A percentile compares a stretch with the other conserved stretches of the same genome.
Conservation (phyloP, 2,797 vertebrate genomes). For the Sebastiscus tertius region DNA sequence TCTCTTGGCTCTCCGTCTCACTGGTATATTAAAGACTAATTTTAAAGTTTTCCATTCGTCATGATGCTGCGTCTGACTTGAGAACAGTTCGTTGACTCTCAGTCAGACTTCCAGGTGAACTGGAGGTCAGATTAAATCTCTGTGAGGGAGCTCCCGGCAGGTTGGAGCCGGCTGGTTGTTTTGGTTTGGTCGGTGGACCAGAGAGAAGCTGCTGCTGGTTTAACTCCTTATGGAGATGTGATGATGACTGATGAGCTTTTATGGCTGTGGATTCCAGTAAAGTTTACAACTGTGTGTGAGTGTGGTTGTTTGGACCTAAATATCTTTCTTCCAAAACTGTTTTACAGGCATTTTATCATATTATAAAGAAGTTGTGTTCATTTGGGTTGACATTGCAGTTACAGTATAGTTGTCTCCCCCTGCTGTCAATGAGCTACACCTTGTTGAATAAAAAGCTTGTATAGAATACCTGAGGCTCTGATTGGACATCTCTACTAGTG, state of each 20-base stretch:
- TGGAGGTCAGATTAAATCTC: neutral
- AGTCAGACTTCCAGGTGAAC: neutral
- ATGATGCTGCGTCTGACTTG: neutral
- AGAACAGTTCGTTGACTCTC: neutral
- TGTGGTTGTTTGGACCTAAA: neutral
- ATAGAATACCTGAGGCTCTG: neutral
- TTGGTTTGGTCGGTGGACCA: conserved; percentile 2
- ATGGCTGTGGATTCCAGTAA: neutral
- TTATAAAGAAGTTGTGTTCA: neutral
- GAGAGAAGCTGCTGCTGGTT: neutral
- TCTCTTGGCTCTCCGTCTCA: neutral
- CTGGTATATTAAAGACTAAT: neutral
- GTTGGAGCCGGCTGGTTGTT: conserved; percentile 10
- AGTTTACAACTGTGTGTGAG: neutral
- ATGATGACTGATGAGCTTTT: neutral
- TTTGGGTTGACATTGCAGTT: neutral
- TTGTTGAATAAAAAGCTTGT: neutral
- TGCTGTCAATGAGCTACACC: neutral
- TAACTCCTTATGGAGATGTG: neutral
- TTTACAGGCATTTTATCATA: neutral
- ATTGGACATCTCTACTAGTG: neutral
- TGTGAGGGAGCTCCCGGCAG: neutral
- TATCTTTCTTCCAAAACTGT: neutral
- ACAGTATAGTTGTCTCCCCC: neutral
- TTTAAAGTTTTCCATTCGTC: neutral